Evolutionary conservation across 2,113 vertebrate species (phyloP).

Genomic region (Oceanodroma tethys): DNA sequence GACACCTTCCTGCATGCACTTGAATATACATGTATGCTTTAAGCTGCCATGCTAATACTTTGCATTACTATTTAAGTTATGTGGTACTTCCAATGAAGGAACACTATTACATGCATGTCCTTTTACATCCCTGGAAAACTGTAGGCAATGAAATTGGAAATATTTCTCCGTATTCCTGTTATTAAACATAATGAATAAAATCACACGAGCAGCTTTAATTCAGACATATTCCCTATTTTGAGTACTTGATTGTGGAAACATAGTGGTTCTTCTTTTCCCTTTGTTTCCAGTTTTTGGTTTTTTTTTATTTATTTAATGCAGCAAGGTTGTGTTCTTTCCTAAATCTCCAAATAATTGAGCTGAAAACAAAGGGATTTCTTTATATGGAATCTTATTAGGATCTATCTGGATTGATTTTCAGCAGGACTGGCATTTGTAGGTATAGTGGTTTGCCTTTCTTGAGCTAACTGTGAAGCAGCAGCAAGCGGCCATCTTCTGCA

Average conservation of each 20-base stretch:
- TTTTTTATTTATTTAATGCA: neutral
- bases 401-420: neutral
- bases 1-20: neutral
- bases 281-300: neutral
- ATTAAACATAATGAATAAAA: neutral
- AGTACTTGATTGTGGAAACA: neutral
- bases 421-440: neutral
- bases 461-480: neutral
- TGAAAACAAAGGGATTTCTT: neutral
- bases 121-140: neutral
- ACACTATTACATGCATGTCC: neutral
- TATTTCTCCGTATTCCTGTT: neutral
- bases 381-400: neutral
- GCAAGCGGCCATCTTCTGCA: neutral
- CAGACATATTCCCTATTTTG: neutral
- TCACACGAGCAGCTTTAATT: neutral
- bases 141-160: neutral
- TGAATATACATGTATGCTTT: conserved; percentile 19
- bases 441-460: neutral
- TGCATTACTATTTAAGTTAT: neutral
- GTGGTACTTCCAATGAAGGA: neutral
- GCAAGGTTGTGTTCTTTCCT: neutral
- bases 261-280: accelerated
- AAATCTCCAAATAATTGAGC: neutral
- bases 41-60: neutral